These are phyloP conservation scores for Pycnomerus fuliginosus DNA, from an alignment of 2,888 invertebrate genomes.

Conservation along the genomic window DNA sequence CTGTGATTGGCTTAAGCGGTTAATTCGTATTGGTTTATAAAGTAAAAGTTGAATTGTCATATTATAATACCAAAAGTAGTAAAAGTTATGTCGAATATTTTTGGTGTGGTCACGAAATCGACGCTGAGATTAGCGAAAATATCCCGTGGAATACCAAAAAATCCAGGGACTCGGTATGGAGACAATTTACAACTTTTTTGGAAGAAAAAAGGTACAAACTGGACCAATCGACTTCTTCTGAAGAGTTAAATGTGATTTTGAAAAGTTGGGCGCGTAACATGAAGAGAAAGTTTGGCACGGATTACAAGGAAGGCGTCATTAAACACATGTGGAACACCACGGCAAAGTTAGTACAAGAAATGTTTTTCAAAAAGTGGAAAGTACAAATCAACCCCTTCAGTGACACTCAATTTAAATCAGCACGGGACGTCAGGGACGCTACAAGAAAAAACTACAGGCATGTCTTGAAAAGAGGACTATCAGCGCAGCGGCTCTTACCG, in stretches of 20 bases:
- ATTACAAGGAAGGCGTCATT: too few relatives aligned
- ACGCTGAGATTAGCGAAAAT: conserved; percentile 2
- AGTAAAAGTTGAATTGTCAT: too few relatives aligned
- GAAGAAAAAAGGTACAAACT: conserved; percentile 1
- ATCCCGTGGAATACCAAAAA: not conserved
- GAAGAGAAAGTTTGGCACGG: too few relatives aligned
- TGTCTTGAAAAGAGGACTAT: not conserved
- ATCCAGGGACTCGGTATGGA: conserved; percentile 1
- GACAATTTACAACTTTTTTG: conserved; percentile 1
- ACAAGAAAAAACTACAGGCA: not conserved
- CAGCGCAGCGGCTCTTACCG: conserved; percentile 1
- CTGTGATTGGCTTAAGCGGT: too few relatives aligned
- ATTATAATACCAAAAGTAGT: too few relatives aligned
- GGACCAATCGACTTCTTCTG: conserved; percentile 1
- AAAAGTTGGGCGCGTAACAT: too few relatives aligned
- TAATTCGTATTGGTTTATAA: too few relatives aligned
- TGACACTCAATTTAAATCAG: not conserved
- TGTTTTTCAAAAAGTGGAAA: not conserved
- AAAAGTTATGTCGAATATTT: too few relatives aligned
- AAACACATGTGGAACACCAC: not conserved
- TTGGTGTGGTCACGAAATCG: too few relatives aligned
- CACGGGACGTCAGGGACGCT: not conserved
- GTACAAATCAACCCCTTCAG: not conserved
- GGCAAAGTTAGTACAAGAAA: not conserved
- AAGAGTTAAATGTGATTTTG: too few relatives aligned